Percentiles rank a stretch among this genome's conserved stretches.
phyloP scores from a whole-genome alignment of 2,888 invertebrate genomes.

The Tetranychus truncatus region DNA sequence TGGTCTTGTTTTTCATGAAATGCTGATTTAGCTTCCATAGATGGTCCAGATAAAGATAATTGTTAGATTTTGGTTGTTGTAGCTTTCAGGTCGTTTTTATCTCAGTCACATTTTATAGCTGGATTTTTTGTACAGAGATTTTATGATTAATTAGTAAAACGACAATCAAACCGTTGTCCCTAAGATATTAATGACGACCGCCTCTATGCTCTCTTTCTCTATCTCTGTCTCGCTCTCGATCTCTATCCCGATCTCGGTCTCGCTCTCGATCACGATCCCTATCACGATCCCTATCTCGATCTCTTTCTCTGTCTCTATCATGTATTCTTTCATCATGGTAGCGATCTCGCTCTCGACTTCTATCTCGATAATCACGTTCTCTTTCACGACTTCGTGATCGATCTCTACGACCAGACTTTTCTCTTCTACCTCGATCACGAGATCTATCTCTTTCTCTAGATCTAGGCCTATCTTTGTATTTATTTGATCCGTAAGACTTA shows the following conservation, averaged over 20 bases:
- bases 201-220: not conserved
- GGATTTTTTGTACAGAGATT: too few species aligned
- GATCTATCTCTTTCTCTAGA: constrained; percentile 57
- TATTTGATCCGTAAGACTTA: constrained; percentile 57
- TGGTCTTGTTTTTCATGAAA: too few species aligned
- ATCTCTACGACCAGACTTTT: constrained; percentile 28
- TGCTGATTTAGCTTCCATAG: too few species aligned
- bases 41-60: too few species aligned
- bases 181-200: too few species aligned
- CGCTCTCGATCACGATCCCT: constrained; percentile 16
- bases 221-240: constrained; percentile 15
- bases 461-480: constrained; percentile 25
- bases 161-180: too few species aligned
- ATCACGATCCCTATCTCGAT: constrained; percentile 32
- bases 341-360: constrained; percentile 38
- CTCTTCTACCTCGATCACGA: constrained; percentile 29
- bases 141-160: not conserved
- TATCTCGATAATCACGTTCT: constrained; percentile 38
- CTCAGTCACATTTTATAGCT: too few species aligned
- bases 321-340: constrained; percentile 35
- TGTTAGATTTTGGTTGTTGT: not conserved
- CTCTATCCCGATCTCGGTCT: constrained; percentile 16
- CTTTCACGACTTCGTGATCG: constrained; percentile 34
- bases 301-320: constrained; percentile 31
- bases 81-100: too few species aligned